phyloP scores from a whole-genome alignment of 2,797 vertebrate genomes.

The Phyllotis vaccarum region DNA sequence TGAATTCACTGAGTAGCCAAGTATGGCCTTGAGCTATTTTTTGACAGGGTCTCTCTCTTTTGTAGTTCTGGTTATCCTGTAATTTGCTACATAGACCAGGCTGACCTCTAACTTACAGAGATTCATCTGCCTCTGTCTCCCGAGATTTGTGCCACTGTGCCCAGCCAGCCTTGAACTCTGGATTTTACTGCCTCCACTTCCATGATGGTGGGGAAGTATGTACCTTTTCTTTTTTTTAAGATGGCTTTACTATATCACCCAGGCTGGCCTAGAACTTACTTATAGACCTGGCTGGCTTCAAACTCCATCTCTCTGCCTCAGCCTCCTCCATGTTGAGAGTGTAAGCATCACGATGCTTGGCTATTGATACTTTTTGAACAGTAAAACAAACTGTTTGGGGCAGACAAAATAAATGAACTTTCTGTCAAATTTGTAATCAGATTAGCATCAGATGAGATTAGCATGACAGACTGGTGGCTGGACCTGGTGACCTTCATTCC shows the following conservation, averaged over 20 bases:
- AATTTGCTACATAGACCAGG: not conserved
- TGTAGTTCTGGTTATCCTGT: not conserved
- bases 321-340: not conserved
- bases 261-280: not conserved
- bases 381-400: not conserved
- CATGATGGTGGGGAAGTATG: not conserved
- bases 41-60: not conserved
- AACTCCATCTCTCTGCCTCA: not conserved
- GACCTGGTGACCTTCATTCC: not conserved
- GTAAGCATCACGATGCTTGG: not conserved
- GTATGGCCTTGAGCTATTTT: not conserved
- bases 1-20: not conserved
- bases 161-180: not conserved
- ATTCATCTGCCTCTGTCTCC: not conserved
- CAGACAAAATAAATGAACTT: not conserved
- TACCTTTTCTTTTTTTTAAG: not conserved
- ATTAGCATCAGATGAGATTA: not conserved
- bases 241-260: not conserved
- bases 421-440: not conserved
- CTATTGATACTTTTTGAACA: not conserved
- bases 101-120: not conserved
- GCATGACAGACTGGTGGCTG: not conserved
- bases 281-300: not conserved
- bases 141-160: not conserved
- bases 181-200: not conserved